Evolutionary conservation across 2,888 invertebrate genomes (phyloP), one percentile per base, ranked within the genome.

Genomic region (Eurois occulta): DNA sequence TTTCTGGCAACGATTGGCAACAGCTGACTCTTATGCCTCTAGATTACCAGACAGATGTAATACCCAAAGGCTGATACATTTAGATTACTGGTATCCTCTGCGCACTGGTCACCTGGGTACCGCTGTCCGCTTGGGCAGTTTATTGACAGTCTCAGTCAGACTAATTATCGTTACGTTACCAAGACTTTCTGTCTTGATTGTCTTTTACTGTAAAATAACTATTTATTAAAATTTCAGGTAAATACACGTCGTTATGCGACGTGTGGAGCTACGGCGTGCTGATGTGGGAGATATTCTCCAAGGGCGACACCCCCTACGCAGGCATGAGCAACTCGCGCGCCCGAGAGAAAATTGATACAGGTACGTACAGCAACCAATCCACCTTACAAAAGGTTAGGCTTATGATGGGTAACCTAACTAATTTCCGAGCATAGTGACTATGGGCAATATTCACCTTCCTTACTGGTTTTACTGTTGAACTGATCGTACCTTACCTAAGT

Each of bases 221-320:
- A 41, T 35, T 8, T 24, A n/a, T 35, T 0, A 1, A 8, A 16
- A 83, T 94, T 94, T 1, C 91, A 98, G 98, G 98, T 75, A 99
- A 99, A 97, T 99, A 99, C 94, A 99, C 99, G 18, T 98, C 99
- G 0, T 95, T 99, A 13, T 99, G 99, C 94, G 99, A 99, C 95
- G 99, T 99, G 67, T 99, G 99, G 99, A 99, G 99, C 91, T 99
- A 98, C 93, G 99, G 99, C 7, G 98, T 99, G 86, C 96, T 99
- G 77, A 98, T 99, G 97, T 99, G 99, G 99, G 99, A 99, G 96
- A 98, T 99, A 92, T 99, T 99, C 96, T 98, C 99, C 0, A 98
- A 98, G 92, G 99, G 99, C 1, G 98, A 98, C 87, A 99, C 99
- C 72, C 99, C 99, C 0, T 99, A 99, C 93, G 98, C 98, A 60